Conservation (phyloP, 2,113 vertebrate genomes). For the Phocoena sinus region DNA sequence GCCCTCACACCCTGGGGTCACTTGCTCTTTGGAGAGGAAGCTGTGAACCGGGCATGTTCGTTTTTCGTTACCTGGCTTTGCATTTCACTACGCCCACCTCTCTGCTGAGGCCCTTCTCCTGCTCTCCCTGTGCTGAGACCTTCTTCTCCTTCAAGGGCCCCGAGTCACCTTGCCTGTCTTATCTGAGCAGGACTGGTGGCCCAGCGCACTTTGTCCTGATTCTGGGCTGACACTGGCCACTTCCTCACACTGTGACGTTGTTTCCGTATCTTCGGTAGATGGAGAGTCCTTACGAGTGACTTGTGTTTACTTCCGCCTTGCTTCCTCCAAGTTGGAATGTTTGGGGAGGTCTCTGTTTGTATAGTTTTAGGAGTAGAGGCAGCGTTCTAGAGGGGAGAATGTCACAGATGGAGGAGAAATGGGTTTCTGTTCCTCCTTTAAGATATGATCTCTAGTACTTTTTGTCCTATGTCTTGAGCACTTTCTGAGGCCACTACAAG, state of each 20-base stretch:
- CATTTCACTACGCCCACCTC: background rate
- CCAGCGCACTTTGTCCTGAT: background rate
- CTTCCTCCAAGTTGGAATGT: background rate
- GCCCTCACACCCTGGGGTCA: background rate
- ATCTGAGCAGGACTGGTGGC: background rate
- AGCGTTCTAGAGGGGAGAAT: background rate
- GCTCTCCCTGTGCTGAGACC: background rate
- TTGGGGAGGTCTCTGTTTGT: background rate
- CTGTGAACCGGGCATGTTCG: background rate
- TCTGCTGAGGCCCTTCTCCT: background rate
- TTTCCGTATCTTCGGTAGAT: background rate
- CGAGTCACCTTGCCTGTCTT: background rate
- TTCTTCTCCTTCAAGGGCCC: background rate
- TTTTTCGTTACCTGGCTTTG: background rate
- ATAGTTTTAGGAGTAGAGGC: background rate
- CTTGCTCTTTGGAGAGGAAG: background rate
- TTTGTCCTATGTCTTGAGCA: background rate
- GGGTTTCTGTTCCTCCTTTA: background rate
- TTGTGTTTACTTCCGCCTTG: background rate
- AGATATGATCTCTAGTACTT: background rate
- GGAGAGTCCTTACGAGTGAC: background rate
- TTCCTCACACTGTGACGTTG: background rate
- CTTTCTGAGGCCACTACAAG: constrained; percentile 17
- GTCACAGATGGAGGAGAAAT: background rate
- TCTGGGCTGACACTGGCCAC: background rate